Percentiles rank a stretch among this genome's conserved stretches.
These are phyloP conservation scores for Orthonyx spaldingii DNA, from an alignment of 2,113 vertebrate genomes.

Conservation along the genomic window DNA sequence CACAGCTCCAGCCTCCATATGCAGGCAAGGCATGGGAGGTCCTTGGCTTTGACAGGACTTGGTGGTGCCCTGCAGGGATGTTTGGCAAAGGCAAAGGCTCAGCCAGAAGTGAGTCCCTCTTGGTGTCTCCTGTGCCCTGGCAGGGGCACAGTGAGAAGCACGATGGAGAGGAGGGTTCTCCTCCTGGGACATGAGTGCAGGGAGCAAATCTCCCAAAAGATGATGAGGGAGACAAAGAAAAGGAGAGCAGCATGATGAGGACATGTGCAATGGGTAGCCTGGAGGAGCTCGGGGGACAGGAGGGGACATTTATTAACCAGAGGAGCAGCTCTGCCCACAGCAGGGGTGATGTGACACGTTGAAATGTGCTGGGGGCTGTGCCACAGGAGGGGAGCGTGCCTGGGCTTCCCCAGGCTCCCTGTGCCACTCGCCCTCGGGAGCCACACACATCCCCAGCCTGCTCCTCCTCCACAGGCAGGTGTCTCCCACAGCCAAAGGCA, in stretches of 20 bases:
- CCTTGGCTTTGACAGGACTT: neutral
- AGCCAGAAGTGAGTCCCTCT: neutral
- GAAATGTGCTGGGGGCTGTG: neutral
- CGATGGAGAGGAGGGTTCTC: fast-evolving
- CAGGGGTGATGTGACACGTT: fast-evolving
- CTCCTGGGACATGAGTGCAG: fast-evolving
- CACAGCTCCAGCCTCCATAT: neutral
- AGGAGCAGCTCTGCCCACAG: neutral
- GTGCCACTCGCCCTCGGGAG: fast-evolving
- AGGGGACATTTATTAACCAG: neutral
- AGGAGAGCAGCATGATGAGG: fast-evolving
- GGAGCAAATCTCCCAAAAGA: neutral
- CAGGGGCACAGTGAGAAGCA: neutral
- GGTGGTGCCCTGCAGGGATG: fast-evolving
- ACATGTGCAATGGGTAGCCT: fast-evolving
- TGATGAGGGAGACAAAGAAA: fast-evolving
- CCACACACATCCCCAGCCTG: neutral
- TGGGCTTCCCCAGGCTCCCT: neutral
- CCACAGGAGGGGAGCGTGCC: neutral
- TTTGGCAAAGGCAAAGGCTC: neutral
- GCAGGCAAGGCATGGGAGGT: neutral
- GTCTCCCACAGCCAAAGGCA: neutral
- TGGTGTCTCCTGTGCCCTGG: fast-evolving
- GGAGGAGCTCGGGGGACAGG: neutral
- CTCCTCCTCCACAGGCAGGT: neutral